Evolutionary conservation across 2,797 vertebrate species (phyloP), one percentile per base, ranked within the genome.

Genomic region (Rhynchonycteris naso): DNA sequence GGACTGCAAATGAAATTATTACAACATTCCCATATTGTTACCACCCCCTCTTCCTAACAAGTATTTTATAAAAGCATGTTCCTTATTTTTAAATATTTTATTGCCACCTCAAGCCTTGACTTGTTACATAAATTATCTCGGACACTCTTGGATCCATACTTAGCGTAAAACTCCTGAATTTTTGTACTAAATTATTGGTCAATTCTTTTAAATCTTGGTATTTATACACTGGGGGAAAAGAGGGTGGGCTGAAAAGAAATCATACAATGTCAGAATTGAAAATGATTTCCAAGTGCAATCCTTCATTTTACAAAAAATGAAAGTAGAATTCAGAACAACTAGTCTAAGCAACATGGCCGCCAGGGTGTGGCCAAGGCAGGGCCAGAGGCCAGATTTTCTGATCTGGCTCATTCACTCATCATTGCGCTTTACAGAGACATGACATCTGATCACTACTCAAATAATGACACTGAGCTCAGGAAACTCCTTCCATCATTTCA

Each of bases 61-160:
- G 61, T 24, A 69, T 69, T 92, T 85, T 66, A 75, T 69, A 65
- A 88, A 81, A 71, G 10, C 19, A 56, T 58, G 12, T n/a, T 52
- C 68, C 63, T 91, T 68, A 65, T 91, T 88, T 91, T 83, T 72
- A 80, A 95, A 86, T 79, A 88, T 85, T 69, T 79, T 76, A 69
- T 61, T 84, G 18, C 78, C n/a, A 63, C 33, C 3, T 59, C 56
- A 94, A 75, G 5, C 38, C 59, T 74, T 76, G 56, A 88, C 16
- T 65, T 85, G 47, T n/a, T 91, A 88, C 28, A 65, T 88, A 47
- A 78, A 80, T 90, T 85, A 79, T 28, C 54, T 82, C 85, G 50
- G 24, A 50, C 7, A 21, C 2, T 82, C 50, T 56, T 52, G 18
- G 72, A 71, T 61, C 12, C 8, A 47, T 13, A 35, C 18, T 89